Conservation (phyloP, 2,888 invertebrate species). For the Noctua fimbriata region DNA sequence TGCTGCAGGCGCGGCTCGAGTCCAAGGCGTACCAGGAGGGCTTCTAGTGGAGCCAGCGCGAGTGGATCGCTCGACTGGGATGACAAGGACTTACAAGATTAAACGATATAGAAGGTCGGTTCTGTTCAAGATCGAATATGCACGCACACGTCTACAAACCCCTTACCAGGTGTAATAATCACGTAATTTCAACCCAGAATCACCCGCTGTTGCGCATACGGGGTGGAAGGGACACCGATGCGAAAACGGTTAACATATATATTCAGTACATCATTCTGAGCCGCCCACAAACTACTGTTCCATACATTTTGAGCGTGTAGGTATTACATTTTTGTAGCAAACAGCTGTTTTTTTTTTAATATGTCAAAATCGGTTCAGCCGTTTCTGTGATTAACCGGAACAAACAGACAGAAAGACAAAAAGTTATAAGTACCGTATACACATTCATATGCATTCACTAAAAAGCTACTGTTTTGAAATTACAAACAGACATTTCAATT, state of each 20-base stretch:
- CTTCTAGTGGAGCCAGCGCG: constrained; percentile 88
- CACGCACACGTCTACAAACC: neutral
- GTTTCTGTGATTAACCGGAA: too few species aligned
- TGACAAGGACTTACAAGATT: too few species aligned
- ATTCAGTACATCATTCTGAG: too few species aligned
- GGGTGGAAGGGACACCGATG: too few species aligned
- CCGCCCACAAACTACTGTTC: too few species aligned
- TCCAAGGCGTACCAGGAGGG: constrained; percentile 97
- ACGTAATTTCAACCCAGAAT: neutral
- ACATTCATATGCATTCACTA: neutral
- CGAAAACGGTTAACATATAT: too few species aligned
- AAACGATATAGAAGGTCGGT: neutral
- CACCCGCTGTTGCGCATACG: neutral
- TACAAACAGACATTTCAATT: neutral
- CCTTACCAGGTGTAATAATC: neutral
- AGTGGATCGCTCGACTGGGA: neutral
- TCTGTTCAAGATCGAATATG: neutral
- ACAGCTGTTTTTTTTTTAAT: too few species aligned
- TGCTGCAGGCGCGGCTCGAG: constrained; percentile 96
- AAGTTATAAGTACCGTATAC: too few species aligned
- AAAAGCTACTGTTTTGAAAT: neutral
- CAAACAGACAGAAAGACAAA: too few species aligned
- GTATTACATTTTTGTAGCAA: too few species aligned
- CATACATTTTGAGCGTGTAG: too few species aligned
- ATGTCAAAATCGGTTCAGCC: too few species aligned